These are phyloP conservation scores for Sitobion miscanthi DNA, from an alignment of 1,140 invertebrate species.

Conservation along the genomic window DNA sequence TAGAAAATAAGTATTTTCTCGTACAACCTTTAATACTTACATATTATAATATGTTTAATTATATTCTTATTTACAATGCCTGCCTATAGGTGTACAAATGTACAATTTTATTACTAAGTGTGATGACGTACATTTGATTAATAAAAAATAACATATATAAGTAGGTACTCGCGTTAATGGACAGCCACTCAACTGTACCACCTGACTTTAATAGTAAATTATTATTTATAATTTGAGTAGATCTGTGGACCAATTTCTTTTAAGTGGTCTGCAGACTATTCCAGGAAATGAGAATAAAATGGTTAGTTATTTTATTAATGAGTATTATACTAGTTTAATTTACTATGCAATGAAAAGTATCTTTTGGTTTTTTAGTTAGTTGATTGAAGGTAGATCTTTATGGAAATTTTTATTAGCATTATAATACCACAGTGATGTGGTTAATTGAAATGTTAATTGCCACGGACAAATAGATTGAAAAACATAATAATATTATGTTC, in stretches of 20 bases:
- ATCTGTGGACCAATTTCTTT: background rate
- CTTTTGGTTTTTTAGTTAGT: background rate
- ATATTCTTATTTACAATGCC: background rate
- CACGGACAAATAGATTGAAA: background rate
- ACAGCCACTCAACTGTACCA: background rate
- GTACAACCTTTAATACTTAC: background rate
- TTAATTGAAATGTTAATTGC: background rate
- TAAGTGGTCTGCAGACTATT: background rate
- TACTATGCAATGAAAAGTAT: background rate
- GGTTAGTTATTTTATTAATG: background rate
- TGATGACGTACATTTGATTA: background rate
- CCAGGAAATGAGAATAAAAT: background rate
- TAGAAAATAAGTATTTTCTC: too few species aligned
- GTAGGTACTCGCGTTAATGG: background rate
- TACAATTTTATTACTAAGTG: too few species aligned
- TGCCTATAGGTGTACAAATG: background rate
- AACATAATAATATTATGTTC: background rate
- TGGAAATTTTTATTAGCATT: background rate
- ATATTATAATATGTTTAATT: too few species aligned
- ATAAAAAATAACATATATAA: background rate
- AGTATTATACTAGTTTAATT: background rate
- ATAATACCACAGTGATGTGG: background rate
- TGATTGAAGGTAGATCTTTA: background rate
- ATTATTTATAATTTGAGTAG: background rate
- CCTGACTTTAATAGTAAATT: background rate